Evolutionary conservation across 1,140 invertebrate genomes (phyloP).

Genomic region (Schmidtea mediterranea): DNA sequence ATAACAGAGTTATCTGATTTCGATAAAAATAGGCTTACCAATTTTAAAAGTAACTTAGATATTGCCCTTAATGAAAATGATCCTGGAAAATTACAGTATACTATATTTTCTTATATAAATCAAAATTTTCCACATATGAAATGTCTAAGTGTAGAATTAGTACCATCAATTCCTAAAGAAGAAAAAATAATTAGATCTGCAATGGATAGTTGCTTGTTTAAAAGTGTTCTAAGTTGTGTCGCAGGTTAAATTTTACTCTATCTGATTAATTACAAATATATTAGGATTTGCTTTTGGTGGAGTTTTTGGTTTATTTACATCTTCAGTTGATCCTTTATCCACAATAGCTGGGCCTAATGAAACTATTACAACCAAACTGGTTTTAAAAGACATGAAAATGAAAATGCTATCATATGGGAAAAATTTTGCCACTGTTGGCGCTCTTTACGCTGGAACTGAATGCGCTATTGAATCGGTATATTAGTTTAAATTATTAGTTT

Average conservation of each 20-base stretch:
- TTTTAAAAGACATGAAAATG: slow-evolving; percentile 52
- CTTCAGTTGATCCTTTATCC: slow-evolving; percentile 66
- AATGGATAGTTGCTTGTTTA: slow-evolving; percentile 72
- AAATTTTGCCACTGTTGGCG: slow-evolving; percentile 79
- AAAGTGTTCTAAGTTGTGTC: slow-evolving; percentile 59
- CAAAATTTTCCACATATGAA: too few relatives aligned
- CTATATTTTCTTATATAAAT: too few relatives aligned
- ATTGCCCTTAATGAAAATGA: too few relatives aligned
- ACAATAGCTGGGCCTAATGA: slow-evolving; percentile 15
- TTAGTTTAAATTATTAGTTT: slow-evolving; percentile 24
- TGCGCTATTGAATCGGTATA: slow-evolving; percentile 53
- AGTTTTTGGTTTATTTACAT: slow-evolving; percentile 71
- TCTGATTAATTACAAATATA: too few relatives aligned
- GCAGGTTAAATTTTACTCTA: too few relatives aligned
- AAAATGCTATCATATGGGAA: slow-evolving; percentile 72
- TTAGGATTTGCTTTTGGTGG: slow-evolving; percentile 63
- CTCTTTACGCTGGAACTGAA: slow-evolving; percentile 66
- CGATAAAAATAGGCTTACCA: too few relatives aligned
- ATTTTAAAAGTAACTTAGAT: too few relatives aligned
- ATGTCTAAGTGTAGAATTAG: neutral
- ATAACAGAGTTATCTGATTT: too few relatives aligned
- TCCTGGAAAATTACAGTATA: too few relatives aligned
- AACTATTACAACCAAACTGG: slow-evolving; percentile 25
- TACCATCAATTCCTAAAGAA: slow-evolving; percentile 10
- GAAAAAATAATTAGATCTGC: slow-evolving; percentile 37